Percentiles rank a stretch among this genome's conserved stretches.
phyloP scores from a whole-genome alignment of 1,140 invertebrate genomes.

The Drosophila equinoxialis region DNA sequence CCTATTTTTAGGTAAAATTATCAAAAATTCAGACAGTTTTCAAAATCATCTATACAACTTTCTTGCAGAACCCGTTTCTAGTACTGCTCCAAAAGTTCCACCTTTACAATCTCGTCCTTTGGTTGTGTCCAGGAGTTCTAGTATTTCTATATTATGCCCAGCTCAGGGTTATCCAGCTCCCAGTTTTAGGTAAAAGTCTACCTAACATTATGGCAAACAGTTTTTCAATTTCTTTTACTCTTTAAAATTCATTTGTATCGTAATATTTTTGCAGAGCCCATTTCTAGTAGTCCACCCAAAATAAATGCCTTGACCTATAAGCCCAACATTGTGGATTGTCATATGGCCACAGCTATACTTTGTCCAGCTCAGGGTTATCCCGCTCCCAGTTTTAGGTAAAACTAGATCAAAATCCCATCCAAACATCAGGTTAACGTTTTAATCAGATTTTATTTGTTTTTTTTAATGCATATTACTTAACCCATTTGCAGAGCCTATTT shows the following conservation, averaged over 20 bases:
- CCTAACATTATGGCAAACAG: slow-evolving; percentile 46
- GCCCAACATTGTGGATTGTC: slow-evolving; percentile 58
- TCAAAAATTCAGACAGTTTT: slow-evolving; percentile 34
- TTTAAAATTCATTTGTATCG: neutral
- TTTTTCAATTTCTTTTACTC: neutral
- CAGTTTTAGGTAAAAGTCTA: slow-evolving; percentile 84
- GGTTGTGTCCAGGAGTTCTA: slow-evolving; percentile 42
- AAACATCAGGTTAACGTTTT: slow-evolving; percentile 45
- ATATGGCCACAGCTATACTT: slow-evolving; percentile 83
- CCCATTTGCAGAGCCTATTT: slow-evolving; percentile 85
- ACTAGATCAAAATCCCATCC: slow-evolving; percentile 68
- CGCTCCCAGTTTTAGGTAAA: slow-evolving; percentile 84
- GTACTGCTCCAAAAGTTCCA: slow-evolving; percentile 84
- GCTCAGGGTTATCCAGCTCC: slow-evolving; percentile 88
- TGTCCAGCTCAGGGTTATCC: slow-evolving; percentile 90
- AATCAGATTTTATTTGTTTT: neutral
- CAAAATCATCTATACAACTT: neutral
- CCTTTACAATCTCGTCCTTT: slow-evolving; percentile 73
- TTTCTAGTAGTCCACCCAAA: slow-evolving; percentile 87
- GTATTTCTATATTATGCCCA: slow-evolving; percentile 86
- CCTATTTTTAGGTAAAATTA: slow-evolving; percentile 86
- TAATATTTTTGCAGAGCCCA: slow-evolving; percentile 85
- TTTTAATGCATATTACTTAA: neutral
- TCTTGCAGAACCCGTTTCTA: slow-evolving; percentile 88
- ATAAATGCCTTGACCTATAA: slow-evolving; percentile 80